These are phyloP conservation scores for Myodes glareolus DNA, from an alignment of 2,113 vertebrate species.

Conservation along the genomic window DNA sequence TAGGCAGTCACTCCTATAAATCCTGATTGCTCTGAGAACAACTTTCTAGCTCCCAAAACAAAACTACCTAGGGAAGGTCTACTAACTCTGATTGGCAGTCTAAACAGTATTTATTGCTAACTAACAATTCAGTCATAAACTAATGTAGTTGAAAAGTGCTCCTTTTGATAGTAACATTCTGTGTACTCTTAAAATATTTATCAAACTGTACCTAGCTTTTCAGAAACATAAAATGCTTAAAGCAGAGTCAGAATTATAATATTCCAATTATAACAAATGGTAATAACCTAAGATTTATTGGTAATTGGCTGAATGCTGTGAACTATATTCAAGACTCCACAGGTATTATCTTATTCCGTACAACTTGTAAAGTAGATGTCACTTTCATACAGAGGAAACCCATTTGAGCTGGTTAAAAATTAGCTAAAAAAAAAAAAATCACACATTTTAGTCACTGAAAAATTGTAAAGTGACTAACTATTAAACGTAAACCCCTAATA, in stretches of 20 bases:
- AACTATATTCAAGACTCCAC: background rate
- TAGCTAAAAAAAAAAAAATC: background rate
- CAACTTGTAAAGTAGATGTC: background rate
- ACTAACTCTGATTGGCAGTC: background rate
- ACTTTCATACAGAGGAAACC: background rate
- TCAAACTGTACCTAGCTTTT: slow-evolving; percentile 8
- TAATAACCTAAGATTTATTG: slow-evolving; percentile 13
- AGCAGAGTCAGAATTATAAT: slow-evolving; percentile 36
- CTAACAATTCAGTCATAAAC: slow-evolving; percentile 18
- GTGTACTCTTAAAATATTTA: slow-evolving; percentile 48
- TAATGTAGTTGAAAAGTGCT: background rate
- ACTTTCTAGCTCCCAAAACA: background rate
- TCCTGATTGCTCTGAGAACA: background rate
- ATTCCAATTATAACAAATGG: slow-evolving; percentile 12
- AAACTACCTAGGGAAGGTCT: background rate
- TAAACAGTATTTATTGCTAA: slow-evolving; percentile 14
- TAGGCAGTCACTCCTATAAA: background rate
- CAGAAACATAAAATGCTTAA: slow-evolving; percentile 13
- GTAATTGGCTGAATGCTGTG: slow-evolving; percentile 18
- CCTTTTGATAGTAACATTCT: slow-evolving; percentile 36
- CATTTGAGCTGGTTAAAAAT: slow-evolving; percentile 2
- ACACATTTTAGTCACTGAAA: slow-evolving; percentile 7
- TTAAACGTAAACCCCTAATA: background rate
- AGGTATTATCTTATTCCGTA: background rate
- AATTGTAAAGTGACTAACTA: background rate